Evolutionary conservation across 2,113 vertebrate genomes (phyloP), one percentile per base, ranked within the genome.

Genomic region (Raja brachyura): DNA sequence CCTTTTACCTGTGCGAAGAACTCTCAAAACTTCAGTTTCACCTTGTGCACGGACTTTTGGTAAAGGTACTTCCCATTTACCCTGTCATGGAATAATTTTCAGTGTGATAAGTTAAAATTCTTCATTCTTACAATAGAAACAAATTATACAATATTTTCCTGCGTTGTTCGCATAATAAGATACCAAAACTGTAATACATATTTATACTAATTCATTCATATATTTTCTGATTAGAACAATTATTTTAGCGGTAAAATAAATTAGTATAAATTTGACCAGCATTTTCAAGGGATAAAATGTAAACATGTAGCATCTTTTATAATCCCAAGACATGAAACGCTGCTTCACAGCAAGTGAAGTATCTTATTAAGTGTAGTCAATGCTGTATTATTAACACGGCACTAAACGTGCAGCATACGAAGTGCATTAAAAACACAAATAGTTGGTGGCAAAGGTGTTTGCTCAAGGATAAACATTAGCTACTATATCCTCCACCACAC

Each of bases 51-150:
- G 97, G 39, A 99, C 98, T 95, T 99, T 99, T 13, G 99, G 98
- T 93, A 99, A 94, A 59, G 99, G 99, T 93, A 99, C 98, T 95
- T 99, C 99, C 99, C 98, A 99, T 94, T 99, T 99, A 0, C 99
- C 98, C 98, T 99, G 93, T 5, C 95, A 83, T 83, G 76, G 86
- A 93, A 92, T 48, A 73, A 54, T 73, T 92, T 54, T 73, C 22
- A 73, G 28, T 11, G 90, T 68, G 70, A 68, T 10, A 90, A 73
- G 20, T 93, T 73, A 20, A 61, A 56, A 83, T 61, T 39, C n/a
- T 33, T 93, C 22, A 93, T 75, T 25, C 18, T 20, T 4, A 74
- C 5, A 25, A 70, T 0, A 73, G 33, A 70, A 28, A 93, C 31
- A 73, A 73, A 93, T 31, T 9, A 22, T 14, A 22, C 25, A 3